Conservation (phyloP, 92 coral and sea anemone species). For the Porites cylindrica region DNA sequence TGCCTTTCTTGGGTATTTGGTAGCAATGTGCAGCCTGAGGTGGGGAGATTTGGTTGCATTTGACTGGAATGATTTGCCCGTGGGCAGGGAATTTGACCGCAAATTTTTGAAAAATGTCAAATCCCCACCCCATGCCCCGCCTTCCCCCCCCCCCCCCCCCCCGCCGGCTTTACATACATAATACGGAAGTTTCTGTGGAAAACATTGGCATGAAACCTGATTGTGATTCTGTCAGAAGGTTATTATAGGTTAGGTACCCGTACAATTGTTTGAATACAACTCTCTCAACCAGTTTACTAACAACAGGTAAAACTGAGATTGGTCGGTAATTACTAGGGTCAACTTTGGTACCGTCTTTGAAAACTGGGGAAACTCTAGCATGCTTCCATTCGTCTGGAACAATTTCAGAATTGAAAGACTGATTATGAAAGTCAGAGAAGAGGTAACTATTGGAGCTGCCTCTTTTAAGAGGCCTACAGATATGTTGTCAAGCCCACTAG, state of each 20-base stretch:
- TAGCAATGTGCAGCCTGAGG: no score
- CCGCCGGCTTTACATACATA: background rate
- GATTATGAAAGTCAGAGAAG: background rate
- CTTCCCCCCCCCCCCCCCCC: no score
- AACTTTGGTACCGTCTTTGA: no score
- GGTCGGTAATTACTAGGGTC: background rate
- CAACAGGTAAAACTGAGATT: conserved; percentile 1
- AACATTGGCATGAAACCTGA: conserved; percentile 13
- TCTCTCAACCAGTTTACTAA: background rate
- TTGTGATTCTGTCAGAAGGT: background rate
- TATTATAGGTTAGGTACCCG: background rate
- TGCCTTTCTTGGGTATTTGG: no score
- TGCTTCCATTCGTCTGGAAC: no score
- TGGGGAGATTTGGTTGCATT: no score
- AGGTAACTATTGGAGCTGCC: background rate
- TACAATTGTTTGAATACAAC: background rate
- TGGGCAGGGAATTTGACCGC: no score
- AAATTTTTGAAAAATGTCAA: no score
- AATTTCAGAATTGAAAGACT: no score
- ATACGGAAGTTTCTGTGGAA: conserved; percentile 26
- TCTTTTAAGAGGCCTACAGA: background rate
- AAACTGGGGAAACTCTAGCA: no score
- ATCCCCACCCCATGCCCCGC: no score
- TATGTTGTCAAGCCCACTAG: conserved; percentile 8
- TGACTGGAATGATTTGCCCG: no score